Base-by-base conservation (phyloP, 2,888 invertebrate species). In the Tinea pellionella region DNA sequence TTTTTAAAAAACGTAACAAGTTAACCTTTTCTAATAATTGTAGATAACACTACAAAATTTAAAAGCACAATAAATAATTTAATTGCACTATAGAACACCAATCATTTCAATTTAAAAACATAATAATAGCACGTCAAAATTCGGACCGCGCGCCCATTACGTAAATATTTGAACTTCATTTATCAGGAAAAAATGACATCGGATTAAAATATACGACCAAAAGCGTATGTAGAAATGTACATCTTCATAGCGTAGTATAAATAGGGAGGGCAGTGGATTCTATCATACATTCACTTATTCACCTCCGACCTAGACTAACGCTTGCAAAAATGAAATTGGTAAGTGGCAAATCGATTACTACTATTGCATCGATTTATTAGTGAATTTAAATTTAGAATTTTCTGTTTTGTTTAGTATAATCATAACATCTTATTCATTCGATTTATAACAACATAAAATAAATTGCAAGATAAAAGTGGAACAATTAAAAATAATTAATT, bases 201-300 rank as follows among this genome's bases (percentile, higher is more conserved):
- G 15, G 12, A 57, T 32, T 57, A 32, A 57, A 55, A 55, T 55
- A 6, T 57, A 13, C 15, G 32, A 29, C 12, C 15, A 89, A 70
- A 86, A 89, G 65, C 89, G 89, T 79, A 65, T 74, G 70, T 68
- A 29, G 47, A 43, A 47, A 47, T n/a, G 43, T 59, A 19, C 47
- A 30, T 43, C 59, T 43, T 18, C 13, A 8, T 11, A 19, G 47
- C n/a, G 11, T 2, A 37, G 75, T 83, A 85, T 79, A 85, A 77
- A 81, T 71, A 68, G 64, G 64, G 67, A 68, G 70, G 67, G 68
- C 65, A 64, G 63, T 63, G 65, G 65, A 24, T 60, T 61, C 67
- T 68, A 64, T 67, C 58, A 63, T 74, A 77, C 85, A 86, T 75
- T 83, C 75, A 75, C 71, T 69, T 66, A 63, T 70, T 80, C 72